Percentiles rank a stretch among this genome's conserved stretches.
Evolutionary conservation across 1,140 invertebrate species (phyloP).

Genomic region (Drosophila persimilis): DNA sequence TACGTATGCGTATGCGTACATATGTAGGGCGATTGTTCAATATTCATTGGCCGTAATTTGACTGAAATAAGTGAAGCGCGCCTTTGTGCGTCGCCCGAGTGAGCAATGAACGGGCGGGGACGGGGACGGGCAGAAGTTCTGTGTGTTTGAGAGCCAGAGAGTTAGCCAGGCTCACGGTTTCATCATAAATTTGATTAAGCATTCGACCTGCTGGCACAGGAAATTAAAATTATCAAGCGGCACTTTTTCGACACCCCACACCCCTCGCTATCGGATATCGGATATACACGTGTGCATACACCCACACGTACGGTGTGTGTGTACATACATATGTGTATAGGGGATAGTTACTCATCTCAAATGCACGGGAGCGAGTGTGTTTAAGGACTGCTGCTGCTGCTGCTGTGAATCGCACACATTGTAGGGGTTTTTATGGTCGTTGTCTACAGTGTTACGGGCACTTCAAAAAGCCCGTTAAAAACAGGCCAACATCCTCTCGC

Average conservation of each 20-base stretch:
- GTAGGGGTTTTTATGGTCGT: conserved; percentile 24
- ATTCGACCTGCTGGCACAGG: conserved; percentile 59
- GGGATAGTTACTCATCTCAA: too few relatives aligned
- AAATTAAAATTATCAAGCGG: conserved; percentile 47
- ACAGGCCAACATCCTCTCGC: conserved; percentile 11
- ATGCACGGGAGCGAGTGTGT: background rate
- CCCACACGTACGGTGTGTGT: too few relatives aligned
- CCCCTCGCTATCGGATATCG: too few relatives aligned
- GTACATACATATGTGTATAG: too few relatives aligned
- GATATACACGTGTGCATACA: too few relatives aligned
- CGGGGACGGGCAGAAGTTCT: background rate
- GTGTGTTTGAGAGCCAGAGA: background rate
- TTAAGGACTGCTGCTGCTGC: too few relatives aligned
- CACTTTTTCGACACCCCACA: too few relatives aligned
- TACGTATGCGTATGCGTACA: conserved; percentile 7
- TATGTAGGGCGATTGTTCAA: conserved; percentile 67
- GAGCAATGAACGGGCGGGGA: conserved; percentile 44
- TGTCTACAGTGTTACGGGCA: conserved; percentile 11
- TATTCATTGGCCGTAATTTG: conserved; percentile 79
- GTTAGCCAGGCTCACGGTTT: conserved; percentile 39
- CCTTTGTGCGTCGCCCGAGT: conserved; percentile 76
- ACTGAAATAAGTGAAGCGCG: conserved; percentile 78
- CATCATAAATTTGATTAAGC: conserved; percentile 71
- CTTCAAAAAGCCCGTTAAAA: conserved; percentile 13
- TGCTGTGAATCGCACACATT: conserved; percentile 20